Base-by-base conservation (phyloP, 1,140 invertebrate species). In the Bombus pyrosoma region DNA sequence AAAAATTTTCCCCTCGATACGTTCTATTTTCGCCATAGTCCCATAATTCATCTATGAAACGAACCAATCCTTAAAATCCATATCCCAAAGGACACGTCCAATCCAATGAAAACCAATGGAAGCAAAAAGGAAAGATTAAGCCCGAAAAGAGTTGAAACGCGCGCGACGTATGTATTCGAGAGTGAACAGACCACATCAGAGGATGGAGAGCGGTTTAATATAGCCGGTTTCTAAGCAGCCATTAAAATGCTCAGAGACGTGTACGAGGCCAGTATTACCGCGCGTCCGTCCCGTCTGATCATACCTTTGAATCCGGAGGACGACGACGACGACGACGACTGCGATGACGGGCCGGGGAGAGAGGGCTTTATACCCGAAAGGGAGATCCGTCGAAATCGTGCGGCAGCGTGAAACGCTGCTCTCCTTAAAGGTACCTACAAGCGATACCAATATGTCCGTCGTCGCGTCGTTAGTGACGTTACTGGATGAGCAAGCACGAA, bases 401-500 rank as follows among this genome's bases (percentile, higher is more conserved):
- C 68, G 81, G 53, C 74, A 62, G 32, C 77, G 59, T 89, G 85
- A 83, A 79, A 84, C 71, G 80, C 80, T 76, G 57, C 74, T 83
- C 85, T 89, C 86, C 86, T 89, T 91, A 89, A 91, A 83, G 87
- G 73, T 39, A 78, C 71, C 75, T 81, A 81, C 68, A 43, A 77
- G 74, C 82, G 75, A 79, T 90, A 87, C 84, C 89, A 91, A 90
- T 92, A 90, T 88, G 86, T 90, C 87, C 89, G 81, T 86, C 86
- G 91, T 91, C 87, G 91, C 85, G 91, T 91, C 87, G 91, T 92
- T 91, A 90, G 89, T 72, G 88, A 86, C 87, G 90, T 88, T 89
- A 80, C 87, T 87, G 91, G 87, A 88, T 91, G 87, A 90, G 86
- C 81, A 83, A 90, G 83, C 85, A 90, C 82, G 62, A 39, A 84